Percentiles rank a stretch among this genome's conserved stretches.
phyloP scores from a whole-genome alignment of 1,140 invertebrate genomes.

The Neotoxoptera formosana region DNA sequence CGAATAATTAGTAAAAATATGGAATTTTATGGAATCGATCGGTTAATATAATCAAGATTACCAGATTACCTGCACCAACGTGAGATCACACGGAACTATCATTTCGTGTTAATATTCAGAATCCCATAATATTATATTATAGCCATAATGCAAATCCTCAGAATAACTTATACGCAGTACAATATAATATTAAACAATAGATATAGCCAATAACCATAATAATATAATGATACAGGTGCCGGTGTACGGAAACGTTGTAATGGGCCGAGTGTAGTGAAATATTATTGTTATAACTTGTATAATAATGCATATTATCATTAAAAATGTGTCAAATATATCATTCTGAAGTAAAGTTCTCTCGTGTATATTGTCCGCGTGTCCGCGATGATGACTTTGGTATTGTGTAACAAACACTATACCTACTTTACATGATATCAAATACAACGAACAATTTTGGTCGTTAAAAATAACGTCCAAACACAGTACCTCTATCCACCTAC shows the following conservation, averaged over 20 bases:
- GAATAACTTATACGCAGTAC: neutral
- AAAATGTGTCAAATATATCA: conserved; percentile 5
- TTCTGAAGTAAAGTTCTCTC: neutral
- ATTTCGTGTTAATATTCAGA: too few relatives aligned
- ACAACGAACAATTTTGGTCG: neutral
- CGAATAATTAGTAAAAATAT: neutral
- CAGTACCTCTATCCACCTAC: neutral
- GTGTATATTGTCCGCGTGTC: neutral
- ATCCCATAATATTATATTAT: neutral
- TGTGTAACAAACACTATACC: neutral
- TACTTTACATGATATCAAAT: neutral
- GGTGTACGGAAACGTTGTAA: neutral
- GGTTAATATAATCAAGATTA: neutral
- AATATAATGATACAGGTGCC: neutral
- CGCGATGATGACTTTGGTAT: neutral
- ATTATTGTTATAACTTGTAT: neutral
- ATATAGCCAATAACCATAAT: neutral
- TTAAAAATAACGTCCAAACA: conserved; percentile 5
- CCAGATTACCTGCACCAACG: neutral
- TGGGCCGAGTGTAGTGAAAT: neutral
- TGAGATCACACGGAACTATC: neutral
- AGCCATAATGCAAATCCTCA: neutral
- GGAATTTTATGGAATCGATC: too few relatives aligned
- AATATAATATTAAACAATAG: neutral
- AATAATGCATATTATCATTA: neutral